A percentile compares a stretch with the other conserved stretches of the same genome.
Evolutionary conservation across 2,888 invertebrate species (phyloP).

Genomic region (Taphrorychus bicolor): DNA sequence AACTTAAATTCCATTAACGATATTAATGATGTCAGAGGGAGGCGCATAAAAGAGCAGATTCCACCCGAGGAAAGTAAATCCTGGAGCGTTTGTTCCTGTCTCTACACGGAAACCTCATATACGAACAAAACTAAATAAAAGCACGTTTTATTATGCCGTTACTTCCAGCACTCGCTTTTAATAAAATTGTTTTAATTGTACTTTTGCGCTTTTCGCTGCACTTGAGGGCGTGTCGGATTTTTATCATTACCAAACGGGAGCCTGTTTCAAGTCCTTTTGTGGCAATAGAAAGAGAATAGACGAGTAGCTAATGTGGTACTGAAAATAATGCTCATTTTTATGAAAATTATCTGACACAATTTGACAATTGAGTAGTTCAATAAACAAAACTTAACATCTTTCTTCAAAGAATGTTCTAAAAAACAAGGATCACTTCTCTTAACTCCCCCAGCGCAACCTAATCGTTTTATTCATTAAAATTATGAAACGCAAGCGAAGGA

Average conservation of each 20-base stretch:
- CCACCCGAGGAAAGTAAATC: slow-evolving; percentile 8
- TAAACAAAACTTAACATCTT: no score
- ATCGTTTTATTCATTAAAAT: slow-evolving; percentile 30
- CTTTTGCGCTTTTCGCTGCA: slow-evolving; percentile 38
- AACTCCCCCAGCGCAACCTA: slow-evolving; percentile 12
- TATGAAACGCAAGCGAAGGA: slow-evolving; percentile 21
- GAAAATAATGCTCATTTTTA: background rate
- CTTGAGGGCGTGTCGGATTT: slow-evolving; percentile 38
- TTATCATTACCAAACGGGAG: slow-evolving; percentile 31
- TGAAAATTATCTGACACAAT: no score
- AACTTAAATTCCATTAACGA: background rate
- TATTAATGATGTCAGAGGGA: background rate
- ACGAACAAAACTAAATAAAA: slow-evolving; percentile 36
- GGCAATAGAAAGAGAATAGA: slow-evolving; percentile 10
- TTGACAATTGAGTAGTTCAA: no score
- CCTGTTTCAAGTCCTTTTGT: slow-evolving; percentile 29
- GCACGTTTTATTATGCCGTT: slow-evolving; percentile 36
- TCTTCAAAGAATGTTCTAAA: slow-evolving; percentile 18
- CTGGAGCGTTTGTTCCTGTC: slow-evolving; percentile 16
- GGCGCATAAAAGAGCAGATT: background rate
- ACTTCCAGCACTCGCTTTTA: slow-evolving; percentile 38
- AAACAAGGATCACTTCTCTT: slow-evolving; percentile 15
- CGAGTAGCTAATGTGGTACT: background rate
- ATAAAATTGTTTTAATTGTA: slow-evolving; percentile 40
- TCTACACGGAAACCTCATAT: slow-evolving; percentile 26